These are phyloP conservation scores for Chloroceryle amazona DNA, from an alignment of 2,797 vertebrate species.

Conservation along the genomic window DNA sequence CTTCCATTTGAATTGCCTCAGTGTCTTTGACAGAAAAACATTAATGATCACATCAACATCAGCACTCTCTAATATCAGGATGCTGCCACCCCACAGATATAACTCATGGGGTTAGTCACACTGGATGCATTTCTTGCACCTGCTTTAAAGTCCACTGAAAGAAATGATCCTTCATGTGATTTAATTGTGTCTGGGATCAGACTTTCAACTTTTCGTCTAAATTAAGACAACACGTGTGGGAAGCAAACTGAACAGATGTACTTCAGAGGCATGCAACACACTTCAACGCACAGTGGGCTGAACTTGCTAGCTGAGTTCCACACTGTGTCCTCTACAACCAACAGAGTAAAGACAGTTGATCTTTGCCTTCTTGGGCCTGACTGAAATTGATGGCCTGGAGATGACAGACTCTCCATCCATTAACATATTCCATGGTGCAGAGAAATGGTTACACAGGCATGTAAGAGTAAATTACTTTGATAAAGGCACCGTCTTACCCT, in stretches of 20 bases:
- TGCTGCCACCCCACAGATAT: neutral
- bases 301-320: neutral
- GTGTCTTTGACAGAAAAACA: neutral
- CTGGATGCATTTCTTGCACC: neutral
- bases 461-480: neutral
- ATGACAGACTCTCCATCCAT: neutral
- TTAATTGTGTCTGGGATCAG: neutral
- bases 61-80: neutral
- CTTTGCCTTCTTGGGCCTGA: neutral
- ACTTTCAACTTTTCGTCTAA: neutral
- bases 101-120: neutral
- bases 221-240: rapidly evolving
- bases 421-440: neutral
- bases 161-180: neutral
- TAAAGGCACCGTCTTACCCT: neutral
- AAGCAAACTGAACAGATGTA: neutral
- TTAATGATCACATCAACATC: neutral
- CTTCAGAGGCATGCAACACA: neutral
- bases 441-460: neutral
- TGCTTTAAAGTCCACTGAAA: neutral
- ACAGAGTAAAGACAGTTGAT: neutral
- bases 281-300: neutral
- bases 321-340: neutral
- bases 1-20: neutral
- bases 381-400: neutral